A percentile compares a stretch with the other conserved stretches of the same genome.
phyloP scores from a whole-genome alignment of 1,140 invertebrate genomes.

The Scylla paramamosain region DNA sequence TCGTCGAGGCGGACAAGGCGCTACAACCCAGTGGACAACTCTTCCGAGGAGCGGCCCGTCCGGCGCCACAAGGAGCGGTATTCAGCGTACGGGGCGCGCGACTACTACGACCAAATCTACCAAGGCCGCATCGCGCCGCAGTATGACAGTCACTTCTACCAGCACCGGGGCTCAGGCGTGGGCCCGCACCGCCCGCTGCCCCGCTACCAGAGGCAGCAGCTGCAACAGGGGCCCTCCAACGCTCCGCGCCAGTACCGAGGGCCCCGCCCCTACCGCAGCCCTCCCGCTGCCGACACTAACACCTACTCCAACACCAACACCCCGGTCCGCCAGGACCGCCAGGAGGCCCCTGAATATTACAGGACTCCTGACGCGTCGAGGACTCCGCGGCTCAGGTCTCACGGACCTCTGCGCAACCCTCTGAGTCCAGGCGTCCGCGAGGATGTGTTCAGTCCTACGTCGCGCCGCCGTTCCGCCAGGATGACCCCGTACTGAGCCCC shows the following conservation, averaged over 20 bases:
- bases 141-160: slow-evolving; percentile 62
- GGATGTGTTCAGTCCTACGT: slow-evolving; percentile 40
- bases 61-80: neutral
- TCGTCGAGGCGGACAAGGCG: neutral
- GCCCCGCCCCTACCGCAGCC: slow-evolving; percentile 40
- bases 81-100: slow-evolving; percentile 31
- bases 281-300: neutral
- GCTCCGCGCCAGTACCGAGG: slow-evolving; percentile 55
- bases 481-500: slow-evolving; percentile 52
- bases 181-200: slow-evolving; percentile 48
- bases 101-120: slow-evolving; percentile 57
- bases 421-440: slow-evolving; percentile 45
- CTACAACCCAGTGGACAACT: neutral
- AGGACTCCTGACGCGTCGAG: neutral
- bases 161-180: slow-evolving; percentile 46
- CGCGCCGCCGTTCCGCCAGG: slow-evolving; percentile 25
- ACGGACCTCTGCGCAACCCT: slow-evolving; percentile 16
- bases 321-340: neutral
- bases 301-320: neutral
- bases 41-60: neutral
- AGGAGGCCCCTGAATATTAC: neutral
- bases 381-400: slow-evolving; percentile 36
- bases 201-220: neutral
- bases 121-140: slow-evolving; percentile 52
- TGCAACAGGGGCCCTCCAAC: neutral